phyloP scores from a whole-genome alignment of 2,888 invertebrate genomes.

The Ennomos fuscantarius region DNA sequence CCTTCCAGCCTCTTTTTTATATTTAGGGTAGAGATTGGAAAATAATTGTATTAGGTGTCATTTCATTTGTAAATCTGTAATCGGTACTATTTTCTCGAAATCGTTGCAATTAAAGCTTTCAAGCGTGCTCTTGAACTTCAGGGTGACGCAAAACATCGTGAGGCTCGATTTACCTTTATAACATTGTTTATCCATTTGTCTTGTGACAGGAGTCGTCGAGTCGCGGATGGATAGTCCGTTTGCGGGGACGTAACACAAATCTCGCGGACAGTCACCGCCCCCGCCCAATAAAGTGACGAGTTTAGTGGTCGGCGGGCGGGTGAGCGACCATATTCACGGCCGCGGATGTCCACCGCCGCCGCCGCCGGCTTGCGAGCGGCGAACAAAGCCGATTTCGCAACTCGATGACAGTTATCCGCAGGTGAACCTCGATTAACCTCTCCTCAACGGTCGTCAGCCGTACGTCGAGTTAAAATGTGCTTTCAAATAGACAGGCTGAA shows the following conservation, averaged over 20 bases:
- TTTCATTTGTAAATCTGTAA: conserved; percentile 1
- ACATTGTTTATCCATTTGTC: conserved; percentile 40
- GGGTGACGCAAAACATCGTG: conserved; percentile 43
- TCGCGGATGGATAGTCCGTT: conserved; percentile 61
- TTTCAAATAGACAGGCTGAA: conserved; percentile 65
- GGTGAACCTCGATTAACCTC: conserved; percentile 78
- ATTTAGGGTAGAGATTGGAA: too few species aligned
- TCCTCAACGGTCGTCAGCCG: conserved; percentile 69
- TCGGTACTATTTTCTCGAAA: conserved; percentile 21
- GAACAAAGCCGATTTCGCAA: conserved; percentile 63
- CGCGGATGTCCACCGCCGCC: conserved; percentile 36
- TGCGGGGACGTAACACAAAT: conserved; percentile 64
- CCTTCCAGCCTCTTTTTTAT: too few species aligned
- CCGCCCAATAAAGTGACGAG: conserved; percentile 70
- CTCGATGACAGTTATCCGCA: conserved; percentile 68
- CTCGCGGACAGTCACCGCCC: conserved; percentile 66
- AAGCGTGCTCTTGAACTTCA: conserved; percentile 33
- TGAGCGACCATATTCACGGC: conserved; percentile 79
- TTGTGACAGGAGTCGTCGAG: conserved; percentile 52
- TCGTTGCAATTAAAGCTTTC: conserved; percentile 31
- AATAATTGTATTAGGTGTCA: too few species aligned
- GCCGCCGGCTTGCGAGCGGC: conserved; percentile 49
- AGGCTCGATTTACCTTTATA: conserved; percentile 45
- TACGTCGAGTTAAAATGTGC: conserved; percentile 46
- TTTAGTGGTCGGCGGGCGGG: conserved; percentile 67